A percentile compares a stretch with the other conserved stretches of the same genome.
Evolutionary conservation across 2,113 vertebrate genomes (phyloP).

Genomic region (Parus major): DNA sequence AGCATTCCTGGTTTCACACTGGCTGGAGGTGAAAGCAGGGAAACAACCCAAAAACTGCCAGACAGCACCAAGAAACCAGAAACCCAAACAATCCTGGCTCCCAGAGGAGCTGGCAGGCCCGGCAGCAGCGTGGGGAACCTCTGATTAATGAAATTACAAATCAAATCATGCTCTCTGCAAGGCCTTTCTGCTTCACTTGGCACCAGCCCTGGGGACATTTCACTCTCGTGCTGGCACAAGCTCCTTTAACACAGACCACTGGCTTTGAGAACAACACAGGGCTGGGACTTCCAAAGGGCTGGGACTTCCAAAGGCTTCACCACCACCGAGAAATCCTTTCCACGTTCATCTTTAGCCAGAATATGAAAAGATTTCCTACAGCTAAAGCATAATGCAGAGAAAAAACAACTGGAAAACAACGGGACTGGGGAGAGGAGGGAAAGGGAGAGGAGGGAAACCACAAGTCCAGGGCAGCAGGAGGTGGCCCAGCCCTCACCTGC

Average conservation of each 20-base stretch:
- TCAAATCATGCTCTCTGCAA: slow-evolving; percentile 12
- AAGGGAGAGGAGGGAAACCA: not conserved
- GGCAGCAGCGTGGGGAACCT: not conserved
- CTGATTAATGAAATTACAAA: slow-evolving; percentile 67
- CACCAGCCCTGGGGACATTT: not conserved
- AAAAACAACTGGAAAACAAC: not conserved
- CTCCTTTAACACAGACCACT: not conserved
- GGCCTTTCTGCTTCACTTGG: slow-evolving; percentile 49
- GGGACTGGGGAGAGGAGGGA: fast-evolving
- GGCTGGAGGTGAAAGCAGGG: not conserved
- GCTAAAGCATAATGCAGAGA: fast-evolving
- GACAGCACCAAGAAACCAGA: not conserved
- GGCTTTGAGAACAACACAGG: not conserved
- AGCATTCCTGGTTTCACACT: not conserved
- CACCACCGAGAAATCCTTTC: not conserved
- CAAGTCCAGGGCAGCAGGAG: not conserved
- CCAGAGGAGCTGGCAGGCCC: not conserved
- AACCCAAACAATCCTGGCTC: not conserved
- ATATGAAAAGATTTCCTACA: fast-evolving
- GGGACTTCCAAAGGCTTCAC: not conserved
- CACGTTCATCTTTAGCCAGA: not conserved
- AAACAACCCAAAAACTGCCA: not conserved
- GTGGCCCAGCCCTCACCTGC: slow-evolving; percentile 81
- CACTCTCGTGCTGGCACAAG: not conserved
- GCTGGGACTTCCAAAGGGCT: not conserved